Percentiles rank a stretch among this genome's conserved stretches.
phyloP scores from a whole-genome alignment of 2,113 vertebrate species.

The Paracanthobrama guichenoti region DNA sequence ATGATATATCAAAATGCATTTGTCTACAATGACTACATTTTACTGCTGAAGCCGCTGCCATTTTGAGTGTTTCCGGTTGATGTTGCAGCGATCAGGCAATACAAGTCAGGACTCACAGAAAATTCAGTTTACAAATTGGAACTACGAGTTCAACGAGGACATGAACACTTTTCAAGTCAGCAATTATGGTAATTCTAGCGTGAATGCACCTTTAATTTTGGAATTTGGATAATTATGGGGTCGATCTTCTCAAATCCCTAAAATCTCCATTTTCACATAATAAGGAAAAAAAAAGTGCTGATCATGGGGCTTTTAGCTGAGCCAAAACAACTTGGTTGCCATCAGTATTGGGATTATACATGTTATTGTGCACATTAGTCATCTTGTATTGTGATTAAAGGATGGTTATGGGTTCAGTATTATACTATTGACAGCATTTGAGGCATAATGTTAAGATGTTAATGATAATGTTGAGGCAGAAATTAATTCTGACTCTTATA shows the following conservation, averaged over 20 bases:
- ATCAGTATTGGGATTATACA: neutral
- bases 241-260: constrained; percentile 28
- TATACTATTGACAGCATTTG: neutral
- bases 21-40: neutral
- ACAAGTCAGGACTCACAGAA: neutral
- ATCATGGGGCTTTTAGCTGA: neutral
- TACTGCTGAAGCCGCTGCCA: neutral
- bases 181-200: neutral
- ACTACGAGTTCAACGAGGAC: neutral
- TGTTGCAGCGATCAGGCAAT: neutral
- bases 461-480: no score
- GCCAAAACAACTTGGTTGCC: constrained; percentile 1
- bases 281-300: constrained; percentile 11
- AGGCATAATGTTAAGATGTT: neutral
- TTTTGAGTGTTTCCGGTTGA: neutral
- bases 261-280: constrained; percentile 33
- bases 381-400: neutral
- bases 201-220: neutral
- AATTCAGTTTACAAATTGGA: neutral
- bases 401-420: neutral
- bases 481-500: neutral
- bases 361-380: neutral
- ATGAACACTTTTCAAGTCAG: neutral
- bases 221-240: neutral
- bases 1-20: neutral